A percentile compares a stretch with the other conserved stretches of the same genome.
Evolutionary conservation across 2,888 invertebrate species (phyloP).

Genomic region (Aporophyla nigra): DNA sequence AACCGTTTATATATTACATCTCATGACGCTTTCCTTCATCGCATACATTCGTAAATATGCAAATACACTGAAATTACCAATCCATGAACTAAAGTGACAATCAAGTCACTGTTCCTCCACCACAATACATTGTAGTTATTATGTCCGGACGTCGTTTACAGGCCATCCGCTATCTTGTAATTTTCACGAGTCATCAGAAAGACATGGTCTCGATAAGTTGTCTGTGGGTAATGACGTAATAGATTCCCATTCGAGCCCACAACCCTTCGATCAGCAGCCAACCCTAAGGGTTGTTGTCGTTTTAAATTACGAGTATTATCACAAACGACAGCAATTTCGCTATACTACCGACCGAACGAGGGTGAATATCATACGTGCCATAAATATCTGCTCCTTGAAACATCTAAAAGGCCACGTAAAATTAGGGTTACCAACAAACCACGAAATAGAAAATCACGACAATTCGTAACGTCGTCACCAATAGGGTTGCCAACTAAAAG

Average conservation of each 20-base stretch:
- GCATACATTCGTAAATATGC: constrained; percentile 8
- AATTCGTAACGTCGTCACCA: constrained; percentile 51
- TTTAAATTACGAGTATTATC: constrained; percentile 65
- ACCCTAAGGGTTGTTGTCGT: constrained; percentile 59
- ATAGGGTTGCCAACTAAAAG: constrained; percentile 63
- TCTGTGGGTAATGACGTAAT: constrained; percentile 61
- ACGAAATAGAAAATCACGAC: constrained; percentile 55
- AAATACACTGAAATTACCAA: neutral
- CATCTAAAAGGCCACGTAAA: constrained; percentile 51
- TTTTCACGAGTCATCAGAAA: constrained; percentile 57
- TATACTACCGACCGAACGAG: constrained; percentile 39
- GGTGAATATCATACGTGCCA: constrained; percentile 55
- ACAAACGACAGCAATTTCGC: constrained; percentile 59
- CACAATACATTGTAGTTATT: constrained; percentile 25
- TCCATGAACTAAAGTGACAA: neutral
- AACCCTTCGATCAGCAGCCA: constrained; percentile 62
- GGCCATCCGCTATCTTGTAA: constrained; percentile 44
- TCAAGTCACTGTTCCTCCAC: neutral
- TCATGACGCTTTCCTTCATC: neutral
- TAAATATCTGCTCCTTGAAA: constrained; percentile 51
- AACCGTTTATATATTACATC: neutral
- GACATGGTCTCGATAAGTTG: constrained; percentile 46
- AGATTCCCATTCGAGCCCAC: constrained; percentile 50
- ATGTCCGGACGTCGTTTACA: constrained; percentile 28
- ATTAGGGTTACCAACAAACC: constrained; percentile 52